Conservation (phyloP, 2,113 vertebrate genomes). For the Sphaerodactylus townsendi region DNA sequence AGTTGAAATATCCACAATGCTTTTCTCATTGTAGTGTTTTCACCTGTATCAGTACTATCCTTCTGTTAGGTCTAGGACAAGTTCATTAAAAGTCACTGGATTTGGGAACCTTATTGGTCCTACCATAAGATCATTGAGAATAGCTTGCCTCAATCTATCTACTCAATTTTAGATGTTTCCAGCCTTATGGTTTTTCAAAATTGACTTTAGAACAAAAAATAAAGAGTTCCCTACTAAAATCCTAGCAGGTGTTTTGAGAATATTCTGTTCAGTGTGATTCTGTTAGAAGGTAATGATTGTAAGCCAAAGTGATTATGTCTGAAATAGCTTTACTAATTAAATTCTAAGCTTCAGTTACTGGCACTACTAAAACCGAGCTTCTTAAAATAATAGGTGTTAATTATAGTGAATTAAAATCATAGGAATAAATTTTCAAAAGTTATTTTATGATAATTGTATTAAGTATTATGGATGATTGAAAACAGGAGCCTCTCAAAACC, state of each 20-base stretch:
- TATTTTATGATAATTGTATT: conserved; percentile 15
- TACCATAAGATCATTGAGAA: not conserved
- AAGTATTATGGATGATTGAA: conserved; percentile 18
- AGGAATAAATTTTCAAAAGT: conserved; percentile 34
- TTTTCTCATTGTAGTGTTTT: not conserved
- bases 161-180: conserved; percentile 9
- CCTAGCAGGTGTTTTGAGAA: conserved; percentile 14
- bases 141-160: not conserved
- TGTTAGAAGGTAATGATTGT: conserved; percentile 17
- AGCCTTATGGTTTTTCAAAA: not conserved
- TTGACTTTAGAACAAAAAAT: not conserved
- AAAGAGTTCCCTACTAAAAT: not conserved
- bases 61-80: not conserved
- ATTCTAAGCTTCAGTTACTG: conserved; percentile 29
- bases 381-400: conserved; percentile 24
- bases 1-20: not conserved
- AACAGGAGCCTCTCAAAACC: not conserved
- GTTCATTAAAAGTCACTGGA: fast-evolving
- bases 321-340: conserved; percentile 49
- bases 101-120: not conserved
- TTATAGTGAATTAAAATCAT: conserved; percentile 29
- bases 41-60: not conserved
- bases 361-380: conserved; percentile 22
- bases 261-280: not conserved
- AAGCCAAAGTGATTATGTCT: conserved; percentile 33